phyloP scores from a whole-genome alignment of 2,113 vertebrate species.

The Platichthys flesus region DNA sequence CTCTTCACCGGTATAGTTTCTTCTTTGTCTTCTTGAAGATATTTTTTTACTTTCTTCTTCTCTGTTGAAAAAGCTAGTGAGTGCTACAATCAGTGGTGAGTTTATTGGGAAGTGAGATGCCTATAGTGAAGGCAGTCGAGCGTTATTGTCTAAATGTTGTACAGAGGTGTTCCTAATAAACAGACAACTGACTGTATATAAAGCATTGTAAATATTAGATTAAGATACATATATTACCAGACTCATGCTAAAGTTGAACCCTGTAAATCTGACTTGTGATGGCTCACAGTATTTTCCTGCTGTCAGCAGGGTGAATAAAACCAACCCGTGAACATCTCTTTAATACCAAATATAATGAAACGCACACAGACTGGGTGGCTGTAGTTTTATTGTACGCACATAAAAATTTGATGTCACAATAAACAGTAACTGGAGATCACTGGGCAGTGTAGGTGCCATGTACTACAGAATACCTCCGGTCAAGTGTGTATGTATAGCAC shows the following conservation, averaged over 20 bases:
- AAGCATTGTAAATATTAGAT: not conserved
- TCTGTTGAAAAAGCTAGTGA: not conserved
- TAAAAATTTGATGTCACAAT: slow-evolving; percentile 19
- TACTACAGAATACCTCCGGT: slow-evolving; percentile 54
- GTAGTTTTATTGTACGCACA: not conserved
- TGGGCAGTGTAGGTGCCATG: slow-evolving; percentile 40
- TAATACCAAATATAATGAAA: not conserved
- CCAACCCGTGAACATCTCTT: not conserved
- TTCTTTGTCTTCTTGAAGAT: too few relatives aligned
- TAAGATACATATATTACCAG: too few relatives aligned
- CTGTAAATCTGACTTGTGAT: not conserved
- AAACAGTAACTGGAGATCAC: slow-evolving; percentile 39
- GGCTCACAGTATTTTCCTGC: not conserved
- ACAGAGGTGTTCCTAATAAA: too few relatives aligned
- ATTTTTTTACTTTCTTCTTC: too few relatives aligned
- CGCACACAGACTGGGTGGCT: not conserved
- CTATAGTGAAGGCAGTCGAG: too few relatives aligned
- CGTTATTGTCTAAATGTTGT: too few relatives aligned
- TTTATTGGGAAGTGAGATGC: too few relatives aligned
- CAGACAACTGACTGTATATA: not conserved
- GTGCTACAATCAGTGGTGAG: not conserved
- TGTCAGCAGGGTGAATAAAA: slow-evolving; percentile 10
- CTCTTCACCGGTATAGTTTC: too few relatives aligned
- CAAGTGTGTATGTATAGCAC: slow-evolving; percentile 42
- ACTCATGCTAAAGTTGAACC: not conserved